Percentiles rank a stretch among this genome's conserved stretches.
Evolutionary conservation across 2,113 vertebrate species (phyloP).

Genomic region (Colistium nudipinnis): DNA sequence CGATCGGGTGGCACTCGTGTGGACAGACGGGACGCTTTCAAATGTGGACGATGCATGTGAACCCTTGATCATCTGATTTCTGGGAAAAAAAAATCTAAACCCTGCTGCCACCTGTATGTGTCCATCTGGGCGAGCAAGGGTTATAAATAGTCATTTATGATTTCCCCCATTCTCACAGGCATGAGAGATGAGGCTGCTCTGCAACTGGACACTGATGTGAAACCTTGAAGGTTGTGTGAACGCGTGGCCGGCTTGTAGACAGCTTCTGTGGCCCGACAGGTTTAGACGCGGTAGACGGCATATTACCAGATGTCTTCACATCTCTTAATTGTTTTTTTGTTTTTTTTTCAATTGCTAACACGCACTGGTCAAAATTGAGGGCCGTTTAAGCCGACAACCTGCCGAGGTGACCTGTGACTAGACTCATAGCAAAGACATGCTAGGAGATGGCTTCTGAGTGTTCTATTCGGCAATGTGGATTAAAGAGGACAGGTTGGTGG

Average conservation of each 20-base stretch:
- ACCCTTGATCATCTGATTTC: neutral
- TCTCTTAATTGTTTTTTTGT: slow-evolving; percentile 67
- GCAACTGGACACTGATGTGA: slow-evolving; percentile 60
- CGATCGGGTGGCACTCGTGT: slow-evolving; percentile 35
- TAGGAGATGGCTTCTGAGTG: too few species aligned
- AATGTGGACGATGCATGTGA: neutral
- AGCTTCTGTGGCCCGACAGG: slow-evolving; percentile 37
- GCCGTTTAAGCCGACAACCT: too few species aligned
- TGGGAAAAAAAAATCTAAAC: neutral
- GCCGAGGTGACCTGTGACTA: too few species aligned
- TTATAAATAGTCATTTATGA: slow-evolving; percentile 45
- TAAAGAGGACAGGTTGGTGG: too few species aligned
- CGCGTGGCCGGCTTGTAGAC: slow-evolving; percentile 9
- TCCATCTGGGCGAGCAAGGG: slow-evolving; percentile 10
- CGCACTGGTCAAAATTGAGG: too few species aligned
- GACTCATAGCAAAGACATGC: too few species aligned
- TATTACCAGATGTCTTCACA: slow-evolving; percentile 29
- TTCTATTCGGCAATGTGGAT: too few species aligned
- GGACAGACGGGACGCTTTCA: neutral
- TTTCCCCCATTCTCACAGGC: slow-evolving; percentile 6
- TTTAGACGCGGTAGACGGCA: slow-evolving; percentile 52
- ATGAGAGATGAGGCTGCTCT: slow-evolving; percentile 3
- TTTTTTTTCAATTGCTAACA: too few species aligned
- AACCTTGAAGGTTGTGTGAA: slow-evolving; percentile 35
- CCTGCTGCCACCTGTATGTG: slow-evolving; percentile 1